Percentiles rank a stretch among this genome's conserved stretches.
Evolutionary conservation across 2,888 invertebrate genomes (phyloP).

Genomic region (Osedax fenrisi): DNA sequence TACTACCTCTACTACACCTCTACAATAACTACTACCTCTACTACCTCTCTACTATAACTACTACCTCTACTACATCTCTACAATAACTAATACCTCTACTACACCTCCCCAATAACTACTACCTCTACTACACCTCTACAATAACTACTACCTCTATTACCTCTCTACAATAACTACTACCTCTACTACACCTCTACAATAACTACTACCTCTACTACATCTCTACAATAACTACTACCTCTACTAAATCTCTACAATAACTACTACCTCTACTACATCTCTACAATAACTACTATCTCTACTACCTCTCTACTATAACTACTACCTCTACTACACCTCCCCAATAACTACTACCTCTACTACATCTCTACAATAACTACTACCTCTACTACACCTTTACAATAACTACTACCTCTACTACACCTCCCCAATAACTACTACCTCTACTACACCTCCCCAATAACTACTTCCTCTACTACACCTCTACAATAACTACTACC

Average conservation of each 20-base stretch:
- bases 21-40: background rate
- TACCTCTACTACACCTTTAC: background rate
- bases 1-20: background rate
- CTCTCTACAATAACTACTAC: background rate
- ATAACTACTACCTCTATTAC: background rate
- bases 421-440: background rate
- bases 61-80: background rate
- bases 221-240: background rate
- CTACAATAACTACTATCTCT: background rate
- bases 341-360: background rate
- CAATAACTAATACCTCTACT: background rate
- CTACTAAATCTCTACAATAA: background rate
- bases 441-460: background rate
- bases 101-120: background rate
- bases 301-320: background rate
- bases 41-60: background rate
- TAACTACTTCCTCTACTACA: background rate
- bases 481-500: background rate
- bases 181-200: background rate
- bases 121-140: background rate
- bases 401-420: background rate
- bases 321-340: background rate
- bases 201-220: background rate
- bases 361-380: background rate
- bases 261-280: background rate